A percentile compares a stretch with the other conserved stretches of the same genome.
Conservation (phyloP, 2,888 invertebrate genomes). For the Gymnocheta viridis region DNA sequence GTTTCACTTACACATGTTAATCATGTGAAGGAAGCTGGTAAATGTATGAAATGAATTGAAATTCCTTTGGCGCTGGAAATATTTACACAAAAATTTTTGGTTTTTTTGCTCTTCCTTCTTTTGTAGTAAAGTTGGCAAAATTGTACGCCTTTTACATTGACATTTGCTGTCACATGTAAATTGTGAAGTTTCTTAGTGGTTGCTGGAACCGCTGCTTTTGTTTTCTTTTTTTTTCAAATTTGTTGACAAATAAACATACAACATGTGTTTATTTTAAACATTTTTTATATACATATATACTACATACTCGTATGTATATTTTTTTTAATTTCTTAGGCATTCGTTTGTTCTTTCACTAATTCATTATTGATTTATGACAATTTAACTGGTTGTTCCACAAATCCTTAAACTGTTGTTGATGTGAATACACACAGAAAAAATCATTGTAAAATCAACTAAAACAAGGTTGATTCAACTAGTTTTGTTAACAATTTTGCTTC, state of each 20-base stretch:
- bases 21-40: constrained; percentile 41
- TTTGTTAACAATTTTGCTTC: no score
- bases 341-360: not conserved
- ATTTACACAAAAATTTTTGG: constrained; percentile 27
- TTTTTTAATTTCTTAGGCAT: not conserved
- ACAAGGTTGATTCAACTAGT: no score
- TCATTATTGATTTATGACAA: constrained; percentile 54
- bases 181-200: not conserved
- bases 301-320: no score
- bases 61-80: constrained; percentile 26
- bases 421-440: no score
- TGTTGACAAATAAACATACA: constrained; percentile 59
- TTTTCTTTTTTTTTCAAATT: not conserved
- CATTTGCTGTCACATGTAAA: constrained; percentile 38
- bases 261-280: constrained; percentile 66
- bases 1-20: constrained; percentile 59
- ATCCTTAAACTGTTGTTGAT: not conserved
- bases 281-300: no score
- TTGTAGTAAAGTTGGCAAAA: constrained; percentile 61
- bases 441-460: no score
- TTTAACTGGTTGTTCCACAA: constrained; percentile 43
- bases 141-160: constrained; percentile 65
- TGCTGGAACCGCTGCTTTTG: constrained; percentile 2
- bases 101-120: not conserved
- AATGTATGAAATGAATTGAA: constrained; percentile 22